phyloP scores from a whole-genome alignment of 64 coral and sea anemone species.

The Montipora capricornis region DNA sequence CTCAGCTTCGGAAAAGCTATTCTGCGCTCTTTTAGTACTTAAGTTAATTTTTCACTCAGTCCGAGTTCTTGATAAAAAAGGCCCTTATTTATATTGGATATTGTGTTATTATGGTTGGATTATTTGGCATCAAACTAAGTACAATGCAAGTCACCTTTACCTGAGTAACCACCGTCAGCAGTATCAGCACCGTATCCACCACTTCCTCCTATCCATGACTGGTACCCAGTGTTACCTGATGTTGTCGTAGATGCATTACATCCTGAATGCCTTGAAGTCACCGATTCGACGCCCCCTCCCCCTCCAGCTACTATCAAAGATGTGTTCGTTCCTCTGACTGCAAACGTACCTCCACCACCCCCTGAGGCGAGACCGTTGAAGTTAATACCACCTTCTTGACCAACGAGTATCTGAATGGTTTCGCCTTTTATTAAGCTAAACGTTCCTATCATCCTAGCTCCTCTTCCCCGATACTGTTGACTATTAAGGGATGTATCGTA shows the following conservation, averaged over 20 bases:
- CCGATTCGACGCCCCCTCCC: slow-evolving; percentile 15
- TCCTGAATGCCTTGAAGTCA: neutral
- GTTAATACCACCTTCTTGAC: slow-evolving; percentile 60
- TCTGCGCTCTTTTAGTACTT: too few species aligned
- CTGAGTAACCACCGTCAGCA: slow-evolving; percentile 30
- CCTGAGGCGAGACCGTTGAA: neutral
- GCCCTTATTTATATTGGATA: too few species aligned
- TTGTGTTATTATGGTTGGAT: too few species aligned
- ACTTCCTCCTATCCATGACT: slow-evolving; percentile 8
- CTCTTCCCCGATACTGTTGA: slow-evolving; percentile 44
- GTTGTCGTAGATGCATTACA: slow-evolving; percentile 43
- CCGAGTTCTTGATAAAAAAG: too few species aligned
- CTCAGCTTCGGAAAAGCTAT: too few species aligned
- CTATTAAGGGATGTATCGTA: slow-evolving; percentile 3
- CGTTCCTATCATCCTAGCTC: slow-evolving; percentile 66
- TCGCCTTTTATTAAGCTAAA: slow-evolving; percentile 43
- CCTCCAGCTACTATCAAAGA: slow-evolving; percentile 70
- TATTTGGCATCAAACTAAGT: neutral
- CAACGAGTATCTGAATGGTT: slow-evolving; percentile 49
- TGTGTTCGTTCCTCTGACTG: slow-evolving; percentile 24
- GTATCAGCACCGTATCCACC: neutral
- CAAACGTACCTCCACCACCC: slow-evolving; percentile 77
- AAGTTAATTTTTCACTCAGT: too few species aligned
- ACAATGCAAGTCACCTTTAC: neutral
- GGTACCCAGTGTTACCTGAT: slow-evolving; percentile 41